A percentile compares a stretch with the other conserved stretches of the same genome.
These are phyloP conservation scores for Orbicella faveolata DNA, from an alignment of 64 coral and sea anemone genomes.

Conservation along the genomic window DNA sequence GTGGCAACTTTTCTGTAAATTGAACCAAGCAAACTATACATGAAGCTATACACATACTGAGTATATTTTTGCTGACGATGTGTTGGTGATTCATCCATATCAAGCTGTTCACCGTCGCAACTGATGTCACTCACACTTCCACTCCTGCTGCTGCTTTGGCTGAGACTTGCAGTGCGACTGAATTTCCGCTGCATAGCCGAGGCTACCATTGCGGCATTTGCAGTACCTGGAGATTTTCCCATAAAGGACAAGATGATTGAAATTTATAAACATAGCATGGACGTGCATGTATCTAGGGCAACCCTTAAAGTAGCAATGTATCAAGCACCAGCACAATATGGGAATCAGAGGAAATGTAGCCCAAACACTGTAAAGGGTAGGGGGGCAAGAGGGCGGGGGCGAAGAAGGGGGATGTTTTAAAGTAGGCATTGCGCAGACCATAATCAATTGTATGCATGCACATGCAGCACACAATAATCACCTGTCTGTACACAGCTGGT, in stretches of 20 bases:
- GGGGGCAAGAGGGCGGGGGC: no score
- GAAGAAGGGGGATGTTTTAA: no score
- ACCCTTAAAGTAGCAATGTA: no score
- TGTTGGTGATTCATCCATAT: constrained; percentile 59
- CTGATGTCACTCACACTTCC: constrained; percentile 90
- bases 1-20: no score
- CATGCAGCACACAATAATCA: no score
- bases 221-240: constrained; percentile 46
- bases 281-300: no score
- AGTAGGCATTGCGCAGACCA: neutral
- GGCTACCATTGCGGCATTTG: constrained; percentile 78
- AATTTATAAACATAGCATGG: no score
- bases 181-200: constrained; percentile 90
- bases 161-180: constrained; percentile 68
- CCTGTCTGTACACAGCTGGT: no score
- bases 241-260: neutral
- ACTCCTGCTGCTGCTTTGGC: constrained; percentile 92
- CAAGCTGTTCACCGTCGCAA: constrained; percentile 81
- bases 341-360: no score
- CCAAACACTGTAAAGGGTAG: no score
- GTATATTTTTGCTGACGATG: constrained; percentile 60
- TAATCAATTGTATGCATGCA: neutral
- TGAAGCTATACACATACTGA: constrained; percentile 40
- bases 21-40: no score
- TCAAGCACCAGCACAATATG: no score